Base-by-base conservation (phyloP, 1,140 invertebrate genomes). In the Eufriesea mexicana region DNA sequence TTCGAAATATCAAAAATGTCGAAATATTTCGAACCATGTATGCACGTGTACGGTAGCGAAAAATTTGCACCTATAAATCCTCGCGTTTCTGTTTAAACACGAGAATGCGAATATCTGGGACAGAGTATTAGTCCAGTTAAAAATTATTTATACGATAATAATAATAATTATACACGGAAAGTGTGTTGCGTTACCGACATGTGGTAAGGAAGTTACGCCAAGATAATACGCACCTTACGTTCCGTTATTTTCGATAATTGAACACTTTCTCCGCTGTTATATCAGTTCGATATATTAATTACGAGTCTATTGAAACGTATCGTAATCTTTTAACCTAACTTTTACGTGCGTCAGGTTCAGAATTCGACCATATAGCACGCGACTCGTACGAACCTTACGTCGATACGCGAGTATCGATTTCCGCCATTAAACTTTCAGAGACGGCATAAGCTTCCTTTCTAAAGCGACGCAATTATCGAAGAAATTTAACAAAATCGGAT, bases 391-490 rank as follows among this genome's bases (percentile, higher is more conserved):
- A 71, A 79, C 67, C 77, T 35, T 71, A 49, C 20, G 76, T 79
- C 64, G 77, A 61, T 79, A 71, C 55, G 61, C 12, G 20, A n/a
- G 12, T 59, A 79, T 61, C 20, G 75, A 78, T 78, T 42, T 10
- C 23, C 5, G 7, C 35, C 18, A 64, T 35, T 47, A 18, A 35
- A 72, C 8, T 54, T 55, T 54, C n/a, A 8, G 6, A 47, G 20
- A 28, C 4, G 4, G 47, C 28, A 25, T 2, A 70, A 28, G 2
- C 7, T 20, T 5, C 18, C 20, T 2, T 8, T 20, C 2, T 1
- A 42, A 35, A 64, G 1, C 16, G 49, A 20, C 5, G 7, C 12
- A 12, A 28, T 70, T 23, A 20, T 51, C 14, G 16, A 70, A 28
- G 10, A 54, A 35, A n/a, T 23, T 10, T 23, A 5, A 10, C 12